phyloP scores from a whole-genome alignment of 2,888 invertebrate genomes.

The Dolichomitus sp. region DNA sequence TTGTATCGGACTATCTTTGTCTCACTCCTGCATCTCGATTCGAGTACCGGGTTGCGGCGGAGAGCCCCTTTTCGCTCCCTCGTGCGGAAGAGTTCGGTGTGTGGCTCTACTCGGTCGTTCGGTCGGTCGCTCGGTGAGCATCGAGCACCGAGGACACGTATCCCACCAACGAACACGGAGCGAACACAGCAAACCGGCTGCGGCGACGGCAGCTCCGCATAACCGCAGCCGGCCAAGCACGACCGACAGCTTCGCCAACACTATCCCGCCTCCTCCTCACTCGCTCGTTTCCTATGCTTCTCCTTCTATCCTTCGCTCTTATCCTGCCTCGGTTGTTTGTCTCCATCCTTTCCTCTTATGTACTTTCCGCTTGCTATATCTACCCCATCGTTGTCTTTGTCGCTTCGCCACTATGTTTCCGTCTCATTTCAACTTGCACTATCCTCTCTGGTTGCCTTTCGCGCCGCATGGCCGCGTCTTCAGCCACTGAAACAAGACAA shows the following conservation, averaged over 20 bases:
- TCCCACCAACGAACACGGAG: constrained; percentile 77
- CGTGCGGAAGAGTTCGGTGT: constrained; percentile 11
- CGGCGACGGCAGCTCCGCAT: constrained; percentile 80
- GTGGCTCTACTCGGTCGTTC: constrained; percentile 38
- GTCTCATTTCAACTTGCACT: constrained; percentile 5
- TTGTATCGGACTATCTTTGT: constrained; percentile 25
- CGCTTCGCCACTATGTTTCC: background rate
- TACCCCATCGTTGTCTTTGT: constrained; percentile 10
- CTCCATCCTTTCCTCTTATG: constrained; percentile 27
- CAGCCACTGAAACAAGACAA: constrained; percentile 53
- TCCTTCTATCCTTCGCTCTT: constrained; percentile 20
- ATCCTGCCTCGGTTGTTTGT: background rate
- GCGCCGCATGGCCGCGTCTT: constrained; percentile 33
- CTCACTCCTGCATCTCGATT: constrained; percentile 20
- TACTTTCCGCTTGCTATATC: constrained; percentile 10
- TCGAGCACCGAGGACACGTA: constrained; percentile 83
- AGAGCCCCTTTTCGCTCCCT: constrained; percentile 29
- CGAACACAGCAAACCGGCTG: constrained; percentile 83
- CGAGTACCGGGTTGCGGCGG: constrained; percentile 6
- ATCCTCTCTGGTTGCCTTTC: constrained; percentile 19
- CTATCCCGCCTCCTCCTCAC: constrained; percentile 72
- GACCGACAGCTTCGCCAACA: constrained; percentile 85
- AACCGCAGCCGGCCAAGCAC: constrained; percentile 84
- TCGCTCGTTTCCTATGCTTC: constrained; percentile 23
- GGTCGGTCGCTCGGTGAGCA: constrained; percentile 64